These are phyloP conservation scores for Ciconia maguari DNA, from an alignment of 2,113 vertebrate genomes.

Conservation along the genomic window DNA sequence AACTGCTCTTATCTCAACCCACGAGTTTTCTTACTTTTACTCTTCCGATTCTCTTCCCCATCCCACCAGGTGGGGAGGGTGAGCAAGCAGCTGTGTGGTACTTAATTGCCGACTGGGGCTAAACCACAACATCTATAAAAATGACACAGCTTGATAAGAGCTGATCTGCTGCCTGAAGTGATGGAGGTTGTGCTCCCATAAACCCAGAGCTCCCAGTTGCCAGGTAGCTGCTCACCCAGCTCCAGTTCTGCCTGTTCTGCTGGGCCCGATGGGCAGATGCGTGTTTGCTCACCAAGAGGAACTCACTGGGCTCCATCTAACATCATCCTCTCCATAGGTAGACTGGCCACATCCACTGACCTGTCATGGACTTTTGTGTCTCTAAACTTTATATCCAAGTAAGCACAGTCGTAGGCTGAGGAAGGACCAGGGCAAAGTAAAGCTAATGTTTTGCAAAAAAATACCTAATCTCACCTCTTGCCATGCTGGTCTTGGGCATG, in stretches of 20 bases:
- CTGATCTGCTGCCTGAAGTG: background rate
- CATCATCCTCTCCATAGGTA: background rate
- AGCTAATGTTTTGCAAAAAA: background rate
- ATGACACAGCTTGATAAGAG: background rate
- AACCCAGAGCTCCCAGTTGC: background rate
- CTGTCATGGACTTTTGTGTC: background rate
- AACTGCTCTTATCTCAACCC: too few relatives aligned
- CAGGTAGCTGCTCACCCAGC: background rate
- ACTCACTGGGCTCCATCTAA: background rate
- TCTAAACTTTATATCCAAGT: background rate
- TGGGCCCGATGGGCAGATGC: accelerated
- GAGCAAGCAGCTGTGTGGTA: too few relatives aligned
- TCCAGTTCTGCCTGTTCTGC: background rate
- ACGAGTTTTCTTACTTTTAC: too few relatives aligned
- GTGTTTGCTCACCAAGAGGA: background rate
- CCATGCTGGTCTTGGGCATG: background rate
- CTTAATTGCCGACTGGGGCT: too few relatives aligned
- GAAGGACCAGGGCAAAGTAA: background rate
- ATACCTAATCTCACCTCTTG: background rate
- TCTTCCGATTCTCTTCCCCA: too few relatives aligned
- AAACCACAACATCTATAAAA: background rate
- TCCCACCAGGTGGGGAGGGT: too few relatives aligned
- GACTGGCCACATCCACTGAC: background rate
- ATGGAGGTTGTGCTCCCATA: background rate
- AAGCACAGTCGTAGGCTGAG: background rate